A percentile compares a stretch with the other conserved stretches of the same genome.
Evolutionary conservation across 2,797 vertebrate species (phyloP).

Genomic region (Pagetopsis macropterus): DNA sequence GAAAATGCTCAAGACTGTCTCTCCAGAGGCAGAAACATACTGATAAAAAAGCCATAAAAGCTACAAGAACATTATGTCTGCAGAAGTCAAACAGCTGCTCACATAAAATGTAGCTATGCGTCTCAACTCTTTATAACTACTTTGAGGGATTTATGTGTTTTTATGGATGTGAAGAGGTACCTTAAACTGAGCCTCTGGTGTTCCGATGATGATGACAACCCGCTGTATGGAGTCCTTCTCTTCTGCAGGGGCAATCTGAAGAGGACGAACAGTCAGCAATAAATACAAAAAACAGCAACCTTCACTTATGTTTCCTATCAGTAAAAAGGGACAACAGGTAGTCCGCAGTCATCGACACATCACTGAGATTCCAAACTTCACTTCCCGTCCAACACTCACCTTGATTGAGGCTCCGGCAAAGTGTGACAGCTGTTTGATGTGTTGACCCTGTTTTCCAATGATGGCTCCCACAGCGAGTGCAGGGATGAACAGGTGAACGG

Average conservation of each 20-base stretch:
- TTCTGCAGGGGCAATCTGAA: conserved; percentile 95
- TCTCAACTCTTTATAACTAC: neutral
- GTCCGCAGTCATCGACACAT: neutral
- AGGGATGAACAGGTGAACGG: conserved; percentile 97
- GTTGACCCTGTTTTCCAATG: conserved; percentile 98
- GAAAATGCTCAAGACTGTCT: neutral
- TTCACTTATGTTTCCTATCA: conserved; percentile 7
- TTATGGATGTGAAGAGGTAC: conserved; percentile 48
- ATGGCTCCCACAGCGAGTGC: conserved; percentile 97
- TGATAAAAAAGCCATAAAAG: neutral
- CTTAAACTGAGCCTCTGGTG: conserved; percentile 99
- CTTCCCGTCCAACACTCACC: conserved; percentile 77
- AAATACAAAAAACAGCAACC: neutral
- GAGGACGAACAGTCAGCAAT: neutral
- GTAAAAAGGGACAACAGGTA: conserved; percentile 10
- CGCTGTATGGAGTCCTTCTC: conserved; percentile 94
- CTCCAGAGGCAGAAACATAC: neutral
- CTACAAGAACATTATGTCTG: neutral
- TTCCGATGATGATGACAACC: conserved; percentile 97
- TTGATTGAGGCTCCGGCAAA: conserved; percentile 99
- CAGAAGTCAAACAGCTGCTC: neutral
- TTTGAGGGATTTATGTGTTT: conserved; percentile 5
- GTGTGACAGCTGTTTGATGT: conserved; percentile 99
- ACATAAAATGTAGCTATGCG: neutral
- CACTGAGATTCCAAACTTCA: conserved; percentile 31